Evolutionary conservation across 2,797 vertebrate species (phyloP), one percentile per base, ranked within the genome.

Genomic region (Manis javanica): DNA sequence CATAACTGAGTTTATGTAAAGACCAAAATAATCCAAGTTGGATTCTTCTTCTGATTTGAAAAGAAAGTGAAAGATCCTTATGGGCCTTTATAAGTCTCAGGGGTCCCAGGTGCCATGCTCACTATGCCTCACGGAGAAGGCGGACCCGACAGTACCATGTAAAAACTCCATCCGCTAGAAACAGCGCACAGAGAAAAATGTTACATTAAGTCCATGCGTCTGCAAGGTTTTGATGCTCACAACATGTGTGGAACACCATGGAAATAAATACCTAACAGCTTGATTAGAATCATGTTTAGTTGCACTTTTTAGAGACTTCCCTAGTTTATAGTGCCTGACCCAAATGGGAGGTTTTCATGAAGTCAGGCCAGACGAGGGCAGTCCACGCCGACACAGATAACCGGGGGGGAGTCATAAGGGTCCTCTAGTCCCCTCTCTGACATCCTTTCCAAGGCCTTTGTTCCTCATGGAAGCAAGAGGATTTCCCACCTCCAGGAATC

Each of bases 41-140:
- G 53, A 29, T 29, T 63, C 59, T 93, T 59, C 74, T 79, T 42
- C 57, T 37, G 34, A 51, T 21, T 86, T 83, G 79, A 63, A 74
- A 90, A 64, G 64, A 34, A 69, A 79, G 24, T 21, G 74, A 87
- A 42, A 46, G 6, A 51, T 26, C 86, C 39, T 69, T 18, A 71
- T 3, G 12, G 37, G 42, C 31, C 34, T 51, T 18, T 72, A 18
- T 49, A 13, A n/a, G 19, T n/a, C 23, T 21, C 15, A 0, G 1
- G 5, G 29, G 29, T 34, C 7, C 21, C 39, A 31, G 19, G 23
- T 46, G 13, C n/a, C 0, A 0, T 0, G 0, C 2, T 5, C 6
- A 10, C 34, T 42, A 16, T 26, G 21, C 18, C 21, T 39, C 3
- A n/a, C 1, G 14, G 37, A 63, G 31, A 55, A 34, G 5, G 5